Conservation (phyloP, 1,140 invertebrate genomes). For the Neodiprion fabricii region DNA sequence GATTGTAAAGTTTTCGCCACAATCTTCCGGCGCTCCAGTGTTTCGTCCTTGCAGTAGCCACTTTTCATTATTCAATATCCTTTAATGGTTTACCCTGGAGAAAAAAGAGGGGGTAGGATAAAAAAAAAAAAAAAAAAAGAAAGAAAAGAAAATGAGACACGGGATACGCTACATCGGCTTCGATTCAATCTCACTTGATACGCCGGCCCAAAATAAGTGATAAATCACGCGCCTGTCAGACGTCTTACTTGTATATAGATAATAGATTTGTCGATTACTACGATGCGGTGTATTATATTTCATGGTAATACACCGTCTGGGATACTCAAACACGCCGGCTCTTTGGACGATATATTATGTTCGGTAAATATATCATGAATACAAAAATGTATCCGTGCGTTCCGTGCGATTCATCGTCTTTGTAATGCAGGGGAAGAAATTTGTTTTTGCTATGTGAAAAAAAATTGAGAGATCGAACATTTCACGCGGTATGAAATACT, state of each 20-base stretch:
- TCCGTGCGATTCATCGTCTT: no score
- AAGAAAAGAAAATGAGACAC: not conserved
- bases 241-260: not conserved
- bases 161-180: not conserved
- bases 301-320: no score
- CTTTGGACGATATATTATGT: no score
- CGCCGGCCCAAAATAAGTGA: not conserved
- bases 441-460: no score
- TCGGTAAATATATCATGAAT: no score
- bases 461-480: no score
- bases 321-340: no score
- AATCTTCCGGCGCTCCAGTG: not conserved
- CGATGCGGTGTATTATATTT: not conserved
- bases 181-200: not conserved
- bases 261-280: constrained; percentile 7
- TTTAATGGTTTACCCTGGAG: not conserved
- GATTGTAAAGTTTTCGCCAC: not conserved
- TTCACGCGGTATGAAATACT: no score
- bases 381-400: no score
- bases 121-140: no score
- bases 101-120: not conserved
- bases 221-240: not conserved
- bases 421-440: no score
- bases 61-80: not conserved
- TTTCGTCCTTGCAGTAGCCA: no score